A percentile compares a stretch with the other conserved stretches of the same genome.
These are phyloP conservation scores for Ommatoiulus sabulosus DNA, from an alignment of 2,888 invertebrate species.

Conservation along the genomic window DNA sequence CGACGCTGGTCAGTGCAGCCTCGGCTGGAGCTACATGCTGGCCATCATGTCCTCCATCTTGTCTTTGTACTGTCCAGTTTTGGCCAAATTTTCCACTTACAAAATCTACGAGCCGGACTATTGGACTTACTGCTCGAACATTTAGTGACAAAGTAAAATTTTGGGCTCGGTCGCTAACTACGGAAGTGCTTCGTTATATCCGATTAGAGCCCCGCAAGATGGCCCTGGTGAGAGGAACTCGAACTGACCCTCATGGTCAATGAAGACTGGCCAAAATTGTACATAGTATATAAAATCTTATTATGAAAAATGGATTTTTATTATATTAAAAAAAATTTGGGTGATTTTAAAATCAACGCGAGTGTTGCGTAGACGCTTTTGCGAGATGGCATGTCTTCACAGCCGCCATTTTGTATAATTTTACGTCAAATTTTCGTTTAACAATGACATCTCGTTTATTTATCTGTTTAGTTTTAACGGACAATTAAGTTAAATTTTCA, in stretches of 20 bases:
- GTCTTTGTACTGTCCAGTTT: slow-evolving; percentile 68
- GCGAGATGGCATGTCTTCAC: no score
- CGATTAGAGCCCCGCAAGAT: no score
- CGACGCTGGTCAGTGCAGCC: slow-evolving; percentile 66
- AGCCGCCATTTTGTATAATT: not conserved
- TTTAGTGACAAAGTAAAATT: not conserved
- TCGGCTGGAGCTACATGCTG: slow-evolving; percentile 69
- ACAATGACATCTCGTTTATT: no score
- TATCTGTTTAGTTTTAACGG: no score
- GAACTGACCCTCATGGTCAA: not conserved
- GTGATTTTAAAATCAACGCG: not conserved
- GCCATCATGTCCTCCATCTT: slow-evolving; percentile 68
- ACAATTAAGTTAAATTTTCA: no score
- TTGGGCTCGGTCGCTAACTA: not conserved
- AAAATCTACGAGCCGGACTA: slow-evolving; percentile 57
- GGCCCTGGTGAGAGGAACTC: not conserved
- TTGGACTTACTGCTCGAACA: slow-evolving; percentile 57
- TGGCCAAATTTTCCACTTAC: slow-evolving; percentile 64
- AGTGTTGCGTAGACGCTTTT: not conserved
- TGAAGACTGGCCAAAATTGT: not conserved
- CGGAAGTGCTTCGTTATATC: no score
- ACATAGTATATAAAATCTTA: slow-evolving; percentile 19
- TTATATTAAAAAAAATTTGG: not conserved
- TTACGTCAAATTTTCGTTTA: not conserved
- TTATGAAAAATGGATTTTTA: not conserved